Evolutionary conservation across 1,140 invertebrate species (phyloP).

Genomic region (Halotydeus destructor): DNA sequence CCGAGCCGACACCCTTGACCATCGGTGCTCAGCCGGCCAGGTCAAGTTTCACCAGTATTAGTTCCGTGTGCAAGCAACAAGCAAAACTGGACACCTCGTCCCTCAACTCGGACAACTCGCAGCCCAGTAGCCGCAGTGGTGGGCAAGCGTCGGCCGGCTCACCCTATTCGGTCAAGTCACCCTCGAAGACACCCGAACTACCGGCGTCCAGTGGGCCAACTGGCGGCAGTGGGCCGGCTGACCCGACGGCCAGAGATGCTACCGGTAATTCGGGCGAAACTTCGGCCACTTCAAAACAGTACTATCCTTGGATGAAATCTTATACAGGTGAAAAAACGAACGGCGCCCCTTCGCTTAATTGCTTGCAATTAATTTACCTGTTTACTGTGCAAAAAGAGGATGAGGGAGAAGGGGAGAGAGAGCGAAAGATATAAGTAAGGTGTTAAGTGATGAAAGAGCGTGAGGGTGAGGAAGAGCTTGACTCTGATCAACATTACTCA

Average conservation of each 20-base stretch:
- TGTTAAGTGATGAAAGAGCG: too few relatives aligned
- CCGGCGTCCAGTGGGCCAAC: constrained; percentile 1
- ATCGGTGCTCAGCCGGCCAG: not conserved
- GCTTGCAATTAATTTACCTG: not conserved
- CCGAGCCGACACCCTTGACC: constrained; percentile 1
- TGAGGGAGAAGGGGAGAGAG: too few relatives aligned
- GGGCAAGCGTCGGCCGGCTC: not conserved
- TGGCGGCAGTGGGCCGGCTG: not conserved
- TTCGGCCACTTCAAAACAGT: constrained; percentile 5
- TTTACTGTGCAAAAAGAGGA: not conserved
- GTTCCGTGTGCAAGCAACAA: too few relatives aligned
- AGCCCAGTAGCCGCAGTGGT: not conserved
- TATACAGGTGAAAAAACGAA: constrained; percentile 13
- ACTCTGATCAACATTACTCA: too few relatives aligned
- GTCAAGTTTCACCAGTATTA: too few relatives aligned
- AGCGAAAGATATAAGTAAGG: too few relatives aligned
- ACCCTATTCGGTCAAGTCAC: not conserved
- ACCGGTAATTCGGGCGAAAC: not conserved
- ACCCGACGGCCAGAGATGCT: not conserved
- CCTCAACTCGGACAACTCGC: not conserved
- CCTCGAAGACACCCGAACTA: constrained; percentile 5
- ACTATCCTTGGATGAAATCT: constrained; percentile 19
- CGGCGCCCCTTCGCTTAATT: not conserved
- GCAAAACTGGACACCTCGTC: not conserved
- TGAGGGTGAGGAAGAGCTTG: not conserved